Conservation (phyloP, 2,888 invertebrate genomes). For the Xestobium rufovillosum region DNA sequence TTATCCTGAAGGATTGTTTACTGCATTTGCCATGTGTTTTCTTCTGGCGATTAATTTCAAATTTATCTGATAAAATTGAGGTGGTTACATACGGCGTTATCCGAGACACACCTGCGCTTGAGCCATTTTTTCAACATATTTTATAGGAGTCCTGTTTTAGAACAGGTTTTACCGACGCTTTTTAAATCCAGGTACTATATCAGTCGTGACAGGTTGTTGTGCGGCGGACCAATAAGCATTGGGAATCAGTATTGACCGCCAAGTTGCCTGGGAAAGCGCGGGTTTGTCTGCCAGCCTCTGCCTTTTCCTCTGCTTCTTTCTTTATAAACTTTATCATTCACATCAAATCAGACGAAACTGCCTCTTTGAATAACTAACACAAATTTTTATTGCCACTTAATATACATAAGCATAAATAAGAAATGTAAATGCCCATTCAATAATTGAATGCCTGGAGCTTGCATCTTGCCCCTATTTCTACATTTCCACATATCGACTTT, state of each 20-base stretch:
- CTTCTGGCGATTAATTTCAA: constrained; percentile 1
- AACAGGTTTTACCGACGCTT: constrained; percentile 2
- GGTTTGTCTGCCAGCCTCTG: too few species aligned
- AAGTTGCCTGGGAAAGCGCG: not conserved
- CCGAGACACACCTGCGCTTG: not conserved
- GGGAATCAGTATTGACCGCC: constrained; percentile 33
- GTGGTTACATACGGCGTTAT: not conserved
- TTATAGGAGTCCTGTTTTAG: not conserved
- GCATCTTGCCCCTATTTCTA: too few species aligned
- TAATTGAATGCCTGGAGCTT: too few species aligned
- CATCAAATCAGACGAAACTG: too few species aligned
- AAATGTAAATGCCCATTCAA: too few species aligned
- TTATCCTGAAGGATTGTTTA: not conserved
- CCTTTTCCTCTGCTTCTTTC: too few species aligned
- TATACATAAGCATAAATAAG: too few species aligned
- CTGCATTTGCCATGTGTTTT: not conserved
- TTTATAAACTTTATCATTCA: too few species aligned
- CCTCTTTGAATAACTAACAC: too few species aligned
- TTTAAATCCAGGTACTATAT: constrained; percentile 26
- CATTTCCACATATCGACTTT: too few species aligned
- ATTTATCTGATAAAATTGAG: not conserved
- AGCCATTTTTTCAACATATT: not conserved
- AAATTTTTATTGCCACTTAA: too few species aligned
- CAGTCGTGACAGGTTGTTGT: constrained; percentile 29
- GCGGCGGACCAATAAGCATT: constrained; percentile 34